Evolutionary conservation across 2,797 vertebrate genomes (phyloP), one percentile per base, ranked within the genome.

Genomic region (Gymnothorax javanicus): DNA sequence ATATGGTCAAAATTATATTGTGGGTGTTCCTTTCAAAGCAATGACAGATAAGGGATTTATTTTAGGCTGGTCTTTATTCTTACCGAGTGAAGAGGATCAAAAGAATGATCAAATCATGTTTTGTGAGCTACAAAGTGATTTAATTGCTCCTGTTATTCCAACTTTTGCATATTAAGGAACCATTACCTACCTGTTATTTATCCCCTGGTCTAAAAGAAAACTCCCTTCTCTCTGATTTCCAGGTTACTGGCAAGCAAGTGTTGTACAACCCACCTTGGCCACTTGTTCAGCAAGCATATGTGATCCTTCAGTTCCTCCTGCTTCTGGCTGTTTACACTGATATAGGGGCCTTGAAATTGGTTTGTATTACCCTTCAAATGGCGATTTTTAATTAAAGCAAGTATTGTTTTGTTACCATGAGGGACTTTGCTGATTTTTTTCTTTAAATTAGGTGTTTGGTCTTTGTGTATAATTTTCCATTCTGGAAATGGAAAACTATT

Each of bases 181-280:
- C 33, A 50, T 15, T 50, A 77, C 50, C 12, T 50, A 52, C 50
- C 64, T 25, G 64, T n/a, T 7, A 25, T 69, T 25, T 69, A n/a
- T 69, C 64, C 64, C 7, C 23, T 69, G 64, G 64, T 69, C 25
- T 69, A 69, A 77, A 77, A 52, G 23, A 73, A 73, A 27, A 4
- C 25, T 13, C 27, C 8, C 4, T 56, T 57, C 54, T 64, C 59
- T 84, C 77, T 52, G 7, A 50, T 86, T 85, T 85, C n/a, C 91
- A 99, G 98, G 81, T 99, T 71, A 97, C 96, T 2, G 97, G 97
- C 84, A 90, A 97, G 84, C 98, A 98, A 93, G 89, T 94, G 85
- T 96, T 95, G 52, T 94, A 95, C 27, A 87, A 95, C 69, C 94
- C 96, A 75, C 77, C 71, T 11, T 94, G 95, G 85, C 90, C 97